Conservation (phyloP, 1,140 invertebrate genomes). For the Drosophila sechellia region DNA sequence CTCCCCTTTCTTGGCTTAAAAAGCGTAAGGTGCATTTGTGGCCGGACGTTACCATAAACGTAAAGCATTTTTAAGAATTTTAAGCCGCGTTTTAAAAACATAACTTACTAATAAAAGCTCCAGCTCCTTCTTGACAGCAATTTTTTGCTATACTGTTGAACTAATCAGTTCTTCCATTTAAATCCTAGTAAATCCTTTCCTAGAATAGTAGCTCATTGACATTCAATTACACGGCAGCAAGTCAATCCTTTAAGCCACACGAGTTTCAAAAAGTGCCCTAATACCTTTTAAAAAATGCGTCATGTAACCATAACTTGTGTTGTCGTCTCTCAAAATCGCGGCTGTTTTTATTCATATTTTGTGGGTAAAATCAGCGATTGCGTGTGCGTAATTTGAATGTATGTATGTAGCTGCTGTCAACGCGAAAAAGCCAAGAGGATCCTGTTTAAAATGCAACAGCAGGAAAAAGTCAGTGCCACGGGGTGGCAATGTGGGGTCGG, state of each 20-base stretch:
- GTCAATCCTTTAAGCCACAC: neutral
- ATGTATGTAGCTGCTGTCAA: slow-evolving; percentile 68
- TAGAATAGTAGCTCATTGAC: too few species aligned
- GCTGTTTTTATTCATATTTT: slow-evolving; percentile 42
- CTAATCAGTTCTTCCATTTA: too few species aligned
- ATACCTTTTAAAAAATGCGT: neutral
- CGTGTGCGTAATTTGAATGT: slow-evolving; percentile 57
- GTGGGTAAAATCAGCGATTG: slow-evolving; percentile 26
- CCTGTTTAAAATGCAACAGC: slow-evolving; percentile 74
- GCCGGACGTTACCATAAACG: neutral
- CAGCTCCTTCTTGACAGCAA: neutral
- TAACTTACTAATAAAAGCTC: neutral
- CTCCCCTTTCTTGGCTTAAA: neutral
- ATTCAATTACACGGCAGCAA: too few species aligned
- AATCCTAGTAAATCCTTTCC: neutral
- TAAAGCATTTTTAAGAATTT: neutral
- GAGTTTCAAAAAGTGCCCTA: neutral
- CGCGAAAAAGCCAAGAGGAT: slow-evolving; percentile 54
- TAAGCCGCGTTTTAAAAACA: neutral
- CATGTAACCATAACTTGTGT: neutral
- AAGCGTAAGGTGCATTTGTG: neutral
- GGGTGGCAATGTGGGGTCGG: neutral
- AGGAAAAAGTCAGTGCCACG: slow-evolving; percentile 19
- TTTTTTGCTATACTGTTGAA: too few species aligned
- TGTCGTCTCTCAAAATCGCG: slow-evolving; percentile 10